A percentile compares a stretch with the other conserved stretches of the same genome.
Conservation (phyloP, 2,797 vertebrate species). For the Lacerta bilineata region DNA sequence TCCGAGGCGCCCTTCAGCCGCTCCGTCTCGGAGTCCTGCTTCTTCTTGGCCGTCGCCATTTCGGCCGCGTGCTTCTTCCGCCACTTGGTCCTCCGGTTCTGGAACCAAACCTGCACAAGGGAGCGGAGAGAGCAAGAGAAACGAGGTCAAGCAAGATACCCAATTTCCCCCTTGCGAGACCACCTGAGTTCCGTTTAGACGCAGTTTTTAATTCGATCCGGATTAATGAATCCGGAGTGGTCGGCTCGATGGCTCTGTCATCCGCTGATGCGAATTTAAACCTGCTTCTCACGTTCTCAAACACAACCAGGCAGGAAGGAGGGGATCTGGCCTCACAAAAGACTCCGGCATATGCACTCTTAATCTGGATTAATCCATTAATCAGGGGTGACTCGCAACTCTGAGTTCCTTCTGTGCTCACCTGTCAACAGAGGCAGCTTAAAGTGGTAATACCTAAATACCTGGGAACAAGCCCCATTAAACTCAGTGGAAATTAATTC, state of each 20-base stretch:
- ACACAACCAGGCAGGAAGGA: background rate
- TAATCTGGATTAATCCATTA: background rate
- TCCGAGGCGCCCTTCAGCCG: conserved; percentile 92
- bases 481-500: background rate
- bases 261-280: background rate
- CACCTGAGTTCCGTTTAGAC: background rate
- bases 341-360: background rate
- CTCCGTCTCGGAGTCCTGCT: conserved; percentile 96
- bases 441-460: background rate
- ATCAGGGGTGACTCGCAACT: background rate
- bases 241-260: background rate
- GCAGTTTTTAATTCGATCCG: background rate
- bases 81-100: conserved; percentile 98
- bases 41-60: conserved; percentile 98
- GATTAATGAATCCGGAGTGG: background rate
- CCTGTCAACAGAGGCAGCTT: background rate
- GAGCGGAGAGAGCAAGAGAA: background rate
- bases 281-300: background rate
- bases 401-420: background rate
- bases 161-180: too few species aligned
- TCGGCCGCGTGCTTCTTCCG: conserved; percentile 96
- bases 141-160: too few species aligned
- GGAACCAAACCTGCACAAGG: conserved; percentile 92
- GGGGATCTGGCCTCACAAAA: background rate
- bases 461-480: background rate